A percentile compares a stretch with the other conserved stretches of the same genome.
Evolutionary conservation across 2,888 invertebrate genomes (phyloP).

Genomic region (Trissonchulus sp.): DNA sequence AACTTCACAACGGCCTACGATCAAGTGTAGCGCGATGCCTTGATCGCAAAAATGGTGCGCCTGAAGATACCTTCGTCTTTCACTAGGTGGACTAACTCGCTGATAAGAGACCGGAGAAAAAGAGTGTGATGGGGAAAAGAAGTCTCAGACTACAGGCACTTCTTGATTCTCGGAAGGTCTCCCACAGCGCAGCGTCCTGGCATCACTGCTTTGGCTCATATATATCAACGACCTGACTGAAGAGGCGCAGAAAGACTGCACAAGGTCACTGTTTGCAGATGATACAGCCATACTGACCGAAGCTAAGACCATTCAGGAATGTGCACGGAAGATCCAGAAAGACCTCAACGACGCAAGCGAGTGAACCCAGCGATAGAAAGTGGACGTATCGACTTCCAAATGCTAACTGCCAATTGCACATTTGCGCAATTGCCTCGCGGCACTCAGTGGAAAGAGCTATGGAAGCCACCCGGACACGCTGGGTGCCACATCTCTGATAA

Average conservation of each 20-base stretch:
- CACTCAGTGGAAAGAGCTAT: too few species aligned
- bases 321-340: not conserved
- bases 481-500: too few species aligned
- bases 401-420: too few species aligned
- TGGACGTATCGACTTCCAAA: not conserved
- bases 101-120: not conserved
- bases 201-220: slow-evolving; percentile 10
- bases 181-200: slow-evolving; percentile 2
- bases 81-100: not conserved
- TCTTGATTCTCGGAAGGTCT: slow-evolving; percentile 1
- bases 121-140: not conserved
- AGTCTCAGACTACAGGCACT: not conserved
- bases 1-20: slow-evolving; percentile 7
- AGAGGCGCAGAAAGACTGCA: too few species aligned
- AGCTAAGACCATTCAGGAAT: not conserved
- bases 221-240: not conserved
- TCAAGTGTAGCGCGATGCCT: not conserved
- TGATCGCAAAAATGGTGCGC: not conserved
- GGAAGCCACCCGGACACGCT: too few species aligned
- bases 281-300: not conserved
- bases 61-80: not conserved
- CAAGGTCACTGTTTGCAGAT: not conserved
- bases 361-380: not conserved
- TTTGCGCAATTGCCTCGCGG: too few species aligned
- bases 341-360: not conserved